Evolutionary conservation across 2,113 vertebrate species (phyloP), one percentile per base, ranked within the genome.

Genomic region (Mixornis gularis): DNA sequence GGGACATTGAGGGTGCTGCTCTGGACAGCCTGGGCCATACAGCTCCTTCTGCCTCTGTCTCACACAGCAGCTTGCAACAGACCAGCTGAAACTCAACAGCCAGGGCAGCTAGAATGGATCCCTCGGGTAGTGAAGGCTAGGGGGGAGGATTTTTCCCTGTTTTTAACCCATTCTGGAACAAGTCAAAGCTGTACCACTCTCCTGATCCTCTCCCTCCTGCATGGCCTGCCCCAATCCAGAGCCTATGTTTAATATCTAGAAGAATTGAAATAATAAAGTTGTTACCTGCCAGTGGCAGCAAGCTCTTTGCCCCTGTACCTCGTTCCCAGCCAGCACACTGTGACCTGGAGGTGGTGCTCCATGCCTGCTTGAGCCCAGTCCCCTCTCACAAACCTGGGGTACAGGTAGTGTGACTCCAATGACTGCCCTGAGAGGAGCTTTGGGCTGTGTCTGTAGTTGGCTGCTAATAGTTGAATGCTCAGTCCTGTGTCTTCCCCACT

Each of bases 261-360:
- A 27, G 36, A 64, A 38, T 0, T 65, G 13, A 60, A 84, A 64
- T 13, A n/a, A 34, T 19, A 7, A 17, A 27, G 13, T 14, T 55
- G 30, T 63, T 29, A 34, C 13, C 21, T 48, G 10, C 34, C 13
- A 11, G 63, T 10, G 15, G 8, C 34, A 74, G 46, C 5, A 10
- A 48, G 21, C 8, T 7, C 21, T 41, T 60, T 60, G 55, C 27
- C 36, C 44, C 15, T 17, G 5, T 44, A 12, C 8, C 24, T 30
- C 0, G 0, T 44, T 40, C 7, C 48, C 53, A 77, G 53, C 5
- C 9, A 17, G 15, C 14, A 49, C 0, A 0, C 56, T 3, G 4
- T 38, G n/a, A 19, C 38, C 53, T 41, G 13, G 20, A 38, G 34
- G 15, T 9, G 13, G 12, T 36, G 44, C 25, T 38, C 9, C n/a